Percentiles rank a stretch among this genome's conserved stretches.
These are phyloP conservation scores for Craseonycteris thonglongyai DNA, from an alignment of 2,113 vertebrate species.

Conservation along the genomic window DNA sequence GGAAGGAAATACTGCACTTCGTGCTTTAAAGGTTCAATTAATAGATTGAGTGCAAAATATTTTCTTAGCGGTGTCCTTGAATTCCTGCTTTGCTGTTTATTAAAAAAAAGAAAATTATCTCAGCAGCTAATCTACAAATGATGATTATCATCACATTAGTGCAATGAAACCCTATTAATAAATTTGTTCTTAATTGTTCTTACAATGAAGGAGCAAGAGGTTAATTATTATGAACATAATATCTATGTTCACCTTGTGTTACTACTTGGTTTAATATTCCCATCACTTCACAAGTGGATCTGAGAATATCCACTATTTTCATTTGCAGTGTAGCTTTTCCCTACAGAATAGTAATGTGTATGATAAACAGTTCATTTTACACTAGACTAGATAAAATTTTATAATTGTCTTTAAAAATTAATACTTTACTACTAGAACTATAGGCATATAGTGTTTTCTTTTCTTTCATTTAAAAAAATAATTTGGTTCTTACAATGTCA, in stretches of 20 bases:
- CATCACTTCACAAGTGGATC: neutral
- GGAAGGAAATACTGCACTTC: neutral
- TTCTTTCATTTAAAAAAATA: neutral
- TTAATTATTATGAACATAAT: slow-evolving; percentile 44
- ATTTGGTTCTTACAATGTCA: neutral
- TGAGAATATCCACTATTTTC: neutral
- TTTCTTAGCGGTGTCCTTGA: neutral
- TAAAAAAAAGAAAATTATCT: neutral
- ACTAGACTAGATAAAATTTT: neutral
- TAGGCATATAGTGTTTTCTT: neutral
- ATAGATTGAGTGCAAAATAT: neutral
- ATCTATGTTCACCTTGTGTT: slow-evolving; percentile 35
- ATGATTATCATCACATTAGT: slow-evolving; percentile 7
- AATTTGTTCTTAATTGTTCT: slow-evolving; percentile 43
- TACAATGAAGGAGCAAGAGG: neutral
- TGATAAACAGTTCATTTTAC: neutral
- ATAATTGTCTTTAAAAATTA: slow-evolving; percentile 21
- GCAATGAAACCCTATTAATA: slow-evolving; percentile 9
- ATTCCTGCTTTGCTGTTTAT: neutral
- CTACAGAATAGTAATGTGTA: neutral
- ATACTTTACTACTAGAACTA: neutral
- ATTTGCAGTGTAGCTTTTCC: neutral
- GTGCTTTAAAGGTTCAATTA: neutral
- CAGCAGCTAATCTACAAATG: neutral
- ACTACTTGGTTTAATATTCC: slow-evolving; percentile 42